A percentile compares a stretch with the other conserved stretches of the same genome.
These are phyloP conservation scores for Agraylea sexmaculata DNA, from an alignment of 1,140 invertebrate species.

Conservation along the genomic window DNA sequence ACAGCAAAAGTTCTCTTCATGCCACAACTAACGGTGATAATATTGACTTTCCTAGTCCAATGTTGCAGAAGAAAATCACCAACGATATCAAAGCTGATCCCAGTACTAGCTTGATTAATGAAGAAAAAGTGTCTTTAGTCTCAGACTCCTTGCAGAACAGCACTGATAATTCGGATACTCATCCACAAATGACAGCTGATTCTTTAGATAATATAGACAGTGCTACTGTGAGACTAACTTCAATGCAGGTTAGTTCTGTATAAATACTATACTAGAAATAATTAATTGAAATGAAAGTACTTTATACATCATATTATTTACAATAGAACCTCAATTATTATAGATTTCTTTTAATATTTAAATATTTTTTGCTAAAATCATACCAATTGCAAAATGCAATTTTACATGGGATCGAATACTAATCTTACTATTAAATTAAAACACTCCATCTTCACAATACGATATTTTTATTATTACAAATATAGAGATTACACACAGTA, in stretches of 20 bases:
- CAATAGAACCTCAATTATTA: too few species aligned
- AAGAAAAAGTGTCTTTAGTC: conserved; percentile 35
- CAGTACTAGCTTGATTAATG: conserved; percentile 32
- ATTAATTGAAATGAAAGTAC: too few species aligned
- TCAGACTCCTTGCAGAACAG: conserved; percentile 30
- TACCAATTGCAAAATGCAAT: too few species aligned
- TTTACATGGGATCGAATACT: too few species aligned
- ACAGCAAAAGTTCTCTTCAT: conserved; percentile 31
- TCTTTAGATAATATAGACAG: conserved; percentile 29
- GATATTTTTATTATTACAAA: too few species aligned
- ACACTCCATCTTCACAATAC: too few species aligned
- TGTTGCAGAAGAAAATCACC: conserved; percentile 26
- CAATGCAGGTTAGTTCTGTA: conserved; percentile 41
- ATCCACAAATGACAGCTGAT: conserved; percentile 34
- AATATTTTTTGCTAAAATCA: too few species aligned
- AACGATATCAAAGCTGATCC: conserved; percentile 24
- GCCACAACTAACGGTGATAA: conserved; percentile 28
- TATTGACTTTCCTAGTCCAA: conserved; percentile 26
- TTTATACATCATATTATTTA: too few species aligned
- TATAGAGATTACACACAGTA: too few species aligned
- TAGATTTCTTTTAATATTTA: background rate
- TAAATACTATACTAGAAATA: conserved; percentile 16
- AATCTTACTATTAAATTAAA: too few species aligned
- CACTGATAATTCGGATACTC: conserved; percentile 32
- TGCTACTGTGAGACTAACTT: conserved; percentile 30